Conservation (phyloP, 2,797 vertebrate genomes). For the Coreius guichenoti region DNA sequence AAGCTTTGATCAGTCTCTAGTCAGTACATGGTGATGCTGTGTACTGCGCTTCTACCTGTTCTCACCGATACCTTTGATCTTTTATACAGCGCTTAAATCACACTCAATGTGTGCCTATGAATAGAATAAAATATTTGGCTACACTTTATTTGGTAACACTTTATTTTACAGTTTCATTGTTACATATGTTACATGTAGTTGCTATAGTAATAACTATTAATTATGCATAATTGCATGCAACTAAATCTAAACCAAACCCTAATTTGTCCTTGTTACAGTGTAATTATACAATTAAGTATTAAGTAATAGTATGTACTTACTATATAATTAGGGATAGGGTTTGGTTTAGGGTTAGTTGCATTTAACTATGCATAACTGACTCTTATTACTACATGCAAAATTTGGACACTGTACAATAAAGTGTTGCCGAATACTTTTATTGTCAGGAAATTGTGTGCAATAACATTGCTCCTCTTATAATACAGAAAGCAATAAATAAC, state of each 20-base stretch:
- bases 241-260: too few relatives aligned
- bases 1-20: neutral
- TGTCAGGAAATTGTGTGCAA: neutral
- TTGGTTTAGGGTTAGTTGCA: neutral
- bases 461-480: neutral
- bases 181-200: too few relatives aligned
- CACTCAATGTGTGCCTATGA: neutral
- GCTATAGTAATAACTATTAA: too few relatives aligned
- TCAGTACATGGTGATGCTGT: neutral
- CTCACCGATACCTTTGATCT: neutral
- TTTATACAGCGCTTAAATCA: neutral
- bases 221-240: too few relatives aligned
- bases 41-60: neutral
- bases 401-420: neutral
- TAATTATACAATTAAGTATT: too few relatives aligned
- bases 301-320: neutral
- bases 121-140: neutral
- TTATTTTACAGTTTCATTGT: too few relatives aligned
- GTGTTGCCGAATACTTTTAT: neutral
- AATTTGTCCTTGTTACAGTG: neutral
- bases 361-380: neutral
- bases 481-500: neutral
- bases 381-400: neutral
- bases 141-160: neutral
- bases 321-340: too few relatives aligned